Evolutionary conservation across 2,888 invertebrate genomes (phyloP), one percentile per base, ranked within the genome.

Genomic region (Actias luna): DNA sequence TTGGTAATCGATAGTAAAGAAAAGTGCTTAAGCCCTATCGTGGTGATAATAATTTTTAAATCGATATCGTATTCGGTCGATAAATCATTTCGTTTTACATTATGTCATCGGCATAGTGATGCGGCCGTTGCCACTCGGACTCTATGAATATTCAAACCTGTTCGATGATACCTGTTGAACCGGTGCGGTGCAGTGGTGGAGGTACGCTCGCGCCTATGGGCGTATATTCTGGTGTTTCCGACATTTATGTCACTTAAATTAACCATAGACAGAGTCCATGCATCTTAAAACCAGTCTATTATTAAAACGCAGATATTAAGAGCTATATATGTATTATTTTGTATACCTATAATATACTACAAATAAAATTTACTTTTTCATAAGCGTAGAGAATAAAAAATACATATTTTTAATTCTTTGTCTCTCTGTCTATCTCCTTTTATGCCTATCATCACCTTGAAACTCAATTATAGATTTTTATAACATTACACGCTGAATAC

Each of bases 141-240:
- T 79, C 80, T 84, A 84, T 85, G 84, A 84, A 86, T 86, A 85
- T 85, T 81, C 78, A 84, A 87, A 89, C 88, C 85, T 74, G 88
- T 85, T 84, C 67, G 63, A 69, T n/a, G n/a, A n/a, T 68, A 73
- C 77, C 74, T 76, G 79, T 74, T 69, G 73, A 79, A 81, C 82
- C 74, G 70, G 82, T 78, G 76, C 64, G 64, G 65, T 78, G 76
- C 64, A 64, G 65, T 52, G 63, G 64, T 59, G 58, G 60, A 61
- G 65, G 66, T 25, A 25, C 46, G 46, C 25, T 50, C 46, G 12
- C 46, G 66, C 61, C 66, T 68, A 69, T 72, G 72, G 69, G 70
- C 67, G 65, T 71, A 63, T 68, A 63, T 60, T 31, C 59, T 63
- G n/a, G 59, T 29, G 36, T 36, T 58, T 58, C 35, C 62, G 29